These are phyloP conservation scores for Ichneumoninae sp. DNA, from an alignment of 2,888 invertebrate species.

Conservation along the genomic window DNA sequence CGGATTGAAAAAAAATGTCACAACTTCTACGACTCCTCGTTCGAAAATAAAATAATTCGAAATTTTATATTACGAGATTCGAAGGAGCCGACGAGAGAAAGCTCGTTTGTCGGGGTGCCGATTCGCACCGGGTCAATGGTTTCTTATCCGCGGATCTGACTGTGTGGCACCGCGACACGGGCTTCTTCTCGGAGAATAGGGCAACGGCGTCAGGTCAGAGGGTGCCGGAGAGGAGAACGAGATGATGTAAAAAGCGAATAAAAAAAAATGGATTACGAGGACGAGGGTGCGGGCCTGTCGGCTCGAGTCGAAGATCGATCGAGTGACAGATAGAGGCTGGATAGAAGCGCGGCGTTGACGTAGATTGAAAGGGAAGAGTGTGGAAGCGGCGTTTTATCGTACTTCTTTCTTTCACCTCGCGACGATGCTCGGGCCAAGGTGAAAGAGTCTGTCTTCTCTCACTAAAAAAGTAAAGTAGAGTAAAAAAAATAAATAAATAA, in stretches of 20 bases:
- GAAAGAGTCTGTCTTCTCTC: not conserved
- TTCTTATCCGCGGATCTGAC: conserved; percentile 22
- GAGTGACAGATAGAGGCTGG: conserved; percentile 49
- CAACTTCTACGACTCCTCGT: not conserved
- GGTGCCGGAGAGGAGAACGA: conserved; percentile 9
- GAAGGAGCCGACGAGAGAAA: not conserved
- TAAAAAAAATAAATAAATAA: conserved; percentile 40
- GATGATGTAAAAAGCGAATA: conserved; percentile 58
- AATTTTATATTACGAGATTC: not conserved
- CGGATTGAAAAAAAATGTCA: not conserved
- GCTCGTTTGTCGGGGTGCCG: not conserved
- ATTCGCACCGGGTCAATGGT: conserved; percentile 34
- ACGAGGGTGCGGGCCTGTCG: conserved; percentile 28
- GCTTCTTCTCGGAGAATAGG: conserved; percentile 21
- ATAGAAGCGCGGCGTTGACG: conserved; percentile 37
- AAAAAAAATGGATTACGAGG: conserved; percentile 53
- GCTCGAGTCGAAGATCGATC: conserved; percentile 58
- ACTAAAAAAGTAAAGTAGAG: not conserved
- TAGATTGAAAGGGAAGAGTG: conserved; percentile 61
- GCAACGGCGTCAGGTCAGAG: conserved; percentile 26
- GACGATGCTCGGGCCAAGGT: conserved; percentile 26
- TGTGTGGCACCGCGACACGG: not conserved
- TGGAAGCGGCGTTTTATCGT: conserved; percentile 51
- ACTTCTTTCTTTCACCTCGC: conserved; percentile 29
- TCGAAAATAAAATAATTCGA: not conserved